Base-by-base conservation (phyloP, 2,797 vertebrate genomes). In the Sebastes steindachneri region DNA sequence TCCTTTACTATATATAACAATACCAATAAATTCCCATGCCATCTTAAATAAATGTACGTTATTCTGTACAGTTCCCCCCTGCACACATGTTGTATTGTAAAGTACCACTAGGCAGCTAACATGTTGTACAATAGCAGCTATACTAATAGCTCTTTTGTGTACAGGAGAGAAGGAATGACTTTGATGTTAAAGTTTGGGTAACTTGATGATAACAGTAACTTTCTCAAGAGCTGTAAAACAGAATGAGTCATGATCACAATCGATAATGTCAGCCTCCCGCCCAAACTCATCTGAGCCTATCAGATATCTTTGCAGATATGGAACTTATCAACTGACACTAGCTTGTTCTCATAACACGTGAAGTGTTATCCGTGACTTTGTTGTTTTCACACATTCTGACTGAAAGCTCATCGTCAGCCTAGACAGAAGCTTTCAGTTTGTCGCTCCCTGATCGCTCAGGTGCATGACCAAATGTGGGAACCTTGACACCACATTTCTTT, bases 331-430 rank as follows among this genome's bases (percentile, higher is more conserved):
- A 37, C 15, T 70, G 48, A 41, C 33, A 57, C 5, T 9, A 51
- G 9, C 21, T 35, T 33, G 17, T 33, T 53, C 9, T n/a, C 9
- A 21, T n/a, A 19, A n/a, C 19, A 51, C 48, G 7, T 33, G 0
- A 12, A 7, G 23, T 70, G 7, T 75, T 28, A 23, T n/a, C n/a
- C 7, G 26, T 6, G 4, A 4, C 1, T 29, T 35, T 35, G 10
- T 71, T 77, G 5, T 74, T 71, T 33, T 77, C 62, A 64, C 83
- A 85, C 71, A 17, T 58, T 64, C 11, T 51, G 3, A 59, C 37
- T 33, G 29, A n/a, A 64, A 41, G 3, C 15, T 41, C 15, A 28
- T 53, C 37, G 5, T 15, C 35, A 53, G 8, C 28, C 15, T 12
- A 23, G 26, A 35, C 31, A n/a, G 15, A 25, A n/a, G 58, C 35